These are phyloP conservation scores for Loris lydekkerianus DNA, from an alignment of 2,797 vertebrate species.

Conservation along the genomic window DNA sequence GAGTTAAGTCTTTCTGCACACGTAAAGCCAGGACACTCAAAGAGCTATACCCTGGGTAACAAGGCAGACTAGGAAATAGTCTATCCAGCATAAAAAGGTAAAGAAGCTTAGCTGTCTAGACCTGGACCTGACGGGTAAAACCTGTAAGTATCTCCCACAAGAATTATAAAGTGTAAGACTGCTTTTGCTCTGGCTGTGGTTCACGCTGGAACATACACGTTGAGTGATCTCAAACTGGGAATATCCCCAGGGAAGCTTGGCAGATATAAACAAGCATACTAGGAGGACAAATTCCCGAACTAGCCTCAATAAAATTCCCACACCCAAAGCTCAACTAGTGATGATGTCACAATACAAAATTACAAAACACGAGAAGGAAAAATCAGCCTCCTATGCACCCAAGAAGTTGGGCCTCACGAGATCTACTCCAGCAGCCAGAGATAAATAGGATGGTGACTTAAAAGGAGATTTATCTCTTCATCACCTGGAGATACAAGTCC, in stretches of 20 bases:
- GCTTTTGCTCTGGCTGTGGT: background rate
- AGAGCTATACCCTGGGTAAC: background rate
- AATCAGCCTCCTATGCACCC: background rate
- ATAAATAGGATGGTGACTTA: background rate
- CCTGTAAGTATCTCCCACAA: background rate
- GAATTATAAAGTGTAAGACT: background rate
- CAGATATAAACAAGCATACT: background rate
- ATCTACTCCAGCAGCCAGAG: background rate
- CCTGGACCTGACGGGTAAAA: background rate
- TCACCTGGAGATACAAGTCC: background rate
- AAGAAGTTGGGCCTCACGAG: background rate
- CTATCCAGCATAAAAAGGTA: background rate
- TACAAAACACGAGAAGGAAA: background rate
- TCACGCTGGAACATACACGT: background rate
- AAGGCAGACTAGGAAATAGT: background rate
- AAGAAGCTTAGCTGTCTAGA: background rate
- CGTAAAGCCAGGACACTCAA: background rate
- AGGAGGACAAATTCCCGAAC: background rate
- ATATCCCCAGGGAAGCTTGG: background rate
- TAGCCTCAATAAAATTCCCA: background rate
- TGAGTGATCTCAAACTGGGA: background rate
- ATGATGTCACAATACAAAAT: constrained; percentile 26
- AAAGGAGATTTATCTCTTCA: background rate
- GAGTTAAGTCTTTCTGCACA: background rate
- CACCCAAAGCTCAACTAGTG: background rate